These are phyloP conservation scores for Procambarus clarkii DNA, from an alignment of 1,140 invertebrate genomes.

Conservation along the genomic window DNA sequence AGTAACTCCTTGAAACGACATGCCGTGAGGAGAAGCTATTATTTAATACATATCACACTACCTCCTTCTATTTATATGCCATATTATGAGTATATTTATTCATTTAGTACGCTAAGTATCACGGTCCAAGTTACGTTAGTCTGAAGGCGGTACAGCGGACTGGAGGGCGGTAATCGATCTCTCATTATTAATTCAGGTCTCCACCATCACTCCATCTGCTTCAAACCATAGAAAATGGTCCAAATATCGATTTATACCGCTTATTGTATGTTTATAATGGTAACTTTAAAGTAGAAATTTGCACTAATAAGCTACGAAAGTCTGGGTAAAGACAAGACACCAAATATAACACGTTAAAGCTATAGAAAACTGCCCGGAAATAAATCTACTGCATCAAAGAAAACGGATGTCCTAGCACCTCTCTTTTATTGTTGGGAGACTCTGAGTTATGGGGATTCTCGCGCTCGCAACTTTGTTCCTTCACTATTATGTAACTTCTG, in stretches of 20 bases:
- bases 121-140: too few relatives aligned
- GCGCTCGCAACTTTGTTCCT: constrained; percentile 51
- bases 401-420: constrained; percentile 55
- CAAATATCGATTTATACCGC: background rate
- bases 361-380: constrained; percentile 59
- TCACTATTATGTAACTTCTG: constrained; percentile 35
- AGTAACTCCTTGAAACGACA: too few relatives aligned
- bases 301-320: background rate
- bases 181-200: constrained; percentile 45
- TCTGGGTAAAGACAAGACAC: constrained; percentile 10
- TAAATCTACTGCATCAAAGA: constrained; percentile 66
- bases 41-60: too few relatives aligned
- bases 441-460: constrained; percentile 49
- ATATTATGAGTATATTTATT: too few relatives aligned
- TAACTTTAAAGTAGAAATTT: background rate
- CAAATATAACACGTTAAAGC: constrained; percentile 25
- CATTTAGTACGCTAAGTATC: too few relatives aligned
- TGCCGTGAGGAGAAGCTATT: too few relatives aligned
- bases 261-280: background rate
- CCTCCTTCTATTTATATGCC: too few relatives aligned
- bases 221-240: constrained; percentile 46
- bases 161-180: constrained; percentile 39
- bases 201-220: constrained; percentile 33
- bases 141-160: too few relatives aligned
- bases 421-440: constrained; percentile 66